These are phyloP conservation scores for Hoplostethus atlanticus DNA, from an alignment of 2,797 vertebrate species.

Conservation along the genomic window DNA sequence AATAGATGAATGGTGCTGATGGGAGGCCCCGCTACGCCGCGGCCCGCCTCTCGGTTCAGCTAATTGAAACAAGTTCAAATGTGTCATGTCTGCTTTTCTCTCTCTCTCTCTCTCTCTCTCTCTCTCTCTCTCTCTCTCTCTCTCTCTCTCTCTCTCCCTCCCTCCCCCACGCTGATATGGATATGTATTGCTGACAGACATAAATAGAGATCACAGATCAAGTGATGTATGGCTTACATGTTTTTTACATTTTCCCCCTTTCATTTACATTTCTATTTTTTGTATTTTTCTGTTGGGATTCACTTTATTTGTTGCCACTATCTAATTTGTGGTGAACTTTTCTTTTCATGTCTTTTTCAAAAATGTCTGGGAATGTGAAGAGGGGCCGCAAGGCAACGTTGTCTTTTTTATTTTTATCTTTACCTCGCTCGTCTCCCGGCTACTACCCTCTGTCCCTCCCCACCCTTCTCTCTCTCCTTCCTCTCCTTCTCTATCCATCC, in stretches of 20 bases:
- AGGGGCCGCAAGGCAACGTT: background rate
- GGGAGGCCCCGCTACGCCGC: conserved; percentile 23
- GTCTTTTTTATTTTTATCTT: conserved; percentile 33
- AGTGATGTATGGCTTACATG: conserved; percentile 37
- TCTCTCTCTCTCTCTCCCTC: conserved; percentile 12
- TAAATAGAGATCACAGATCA: conserved; percentile 43
- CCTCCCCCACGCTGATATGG: conserved; percentile 29
- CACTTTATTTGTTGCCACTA: conserved; percentile 2
- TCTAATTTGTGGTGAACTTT: background rate
- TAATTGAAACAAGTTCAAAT: conserved; percentile 64
- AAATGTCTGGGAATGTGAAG: conserved; percentile 18
- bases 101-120: conserved; percentile 19
- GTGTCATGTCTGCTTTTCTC: conserved; percentile 56
- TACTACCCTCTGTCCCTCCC: conserved; percentile 27
- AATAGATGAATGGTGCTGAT: conserved; percentile 46
- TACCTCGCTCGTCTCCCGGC: conserved; percentile 12
- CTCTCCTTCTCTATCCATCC: conserved; percentile 9
- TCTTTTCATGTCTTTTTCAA: background rate
- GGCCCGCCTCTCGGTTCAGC: conserved; percentile 48
- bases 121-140: conserved; percentile 17
- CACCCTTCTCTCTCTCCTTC: conserved; percentile 19
- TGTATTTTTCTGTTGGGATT: no score
- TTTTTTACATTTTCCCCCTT: conserved; percentile 7
- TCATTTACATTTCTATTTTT: background rate
- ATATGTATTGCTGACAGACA: conserved; percentile 33